Evolutionary conservation across 2,113 vertebrate species (phyloP), one percentile per base, ranked within the genome.

Genomic region (Rhinoderma darwinii): DNA sequence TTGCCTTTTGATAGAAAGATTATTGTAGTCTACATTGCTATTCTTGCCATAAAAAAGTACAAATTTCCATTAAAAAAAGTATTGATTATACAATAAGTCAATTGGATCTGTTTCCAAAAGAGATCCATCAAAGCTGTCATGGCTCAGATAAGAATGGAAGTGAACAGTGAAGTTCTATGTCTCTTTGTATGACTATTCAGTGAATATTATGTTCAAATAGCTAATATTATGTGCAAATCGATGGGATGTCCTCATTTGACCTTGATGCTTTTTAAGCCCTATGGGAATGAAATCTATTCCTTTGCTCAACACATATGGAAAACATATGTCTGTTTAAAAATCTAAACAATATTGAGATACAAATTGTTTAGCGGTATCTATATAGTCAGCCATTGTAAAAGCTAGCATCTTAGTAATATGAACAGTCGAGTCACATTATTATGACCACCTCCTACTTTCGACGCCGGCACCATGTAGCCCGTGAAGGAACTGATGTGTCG

Each of bases 211-310:
- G 15, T 37, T n/a, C 22, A 39, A 35, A 72, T 9, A 75, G 22
- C 4, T 17, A 75, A 43, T 27, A 39, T 25, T 11, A 77, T 77
- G 27, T 35, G 30, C 14, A 77, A 20, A 51, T 51, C 0, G 54
- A 22, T 35, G 11, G 30, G 27, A 37, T 54, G 44, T 78, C 75
- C 75, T 78, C 30, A 78, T 78, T 78, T 78, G 75, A 78, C 75
- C 75, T 54, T 0, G 30, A 78, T 12, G 9, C 22, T 78, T 17
- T 51, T 17, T 78, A 1, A 51, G 8, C 17, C 30, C 75, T 78
- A 54, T 78, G 35, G 75, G 18, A 78, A 78, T 32, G 8, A 54
- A 30, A 78, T 32, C 18, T 54, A 35, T 54, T 78, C 7, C 9
- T 54, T 78, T 51, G 18, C 44, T 25, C 30, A 78, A 22, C 27